phyloP scores from a whole-genome alignment of 2,888 invertebrate genomes.

The Apamea monoglypha region DNA sequence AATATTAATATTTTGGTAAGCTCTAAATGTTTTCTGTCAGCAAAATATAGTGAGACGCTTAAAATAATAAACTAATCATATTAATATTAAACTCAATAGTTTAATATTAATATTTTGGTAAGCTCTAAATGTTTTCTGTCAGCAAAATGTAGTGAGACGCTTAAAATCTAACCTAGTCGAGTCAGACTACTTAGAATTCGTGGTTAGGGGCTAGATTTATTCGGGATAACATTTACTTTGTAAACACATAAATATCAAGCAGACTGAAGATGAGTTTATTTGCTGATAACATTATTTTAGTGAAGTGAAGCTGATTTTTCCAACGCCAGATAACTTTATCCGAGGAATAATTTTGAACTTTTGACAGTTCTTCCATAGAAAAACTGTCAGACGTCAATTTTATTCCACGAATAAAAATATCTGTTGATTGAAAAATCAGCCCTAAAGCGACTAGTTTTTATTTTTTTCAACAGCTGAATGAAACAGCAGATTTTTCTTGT shows the following conservation, averaged over 20 bases:
- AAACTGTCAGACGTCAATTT: no score
- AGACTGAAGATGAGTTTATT: neutral
- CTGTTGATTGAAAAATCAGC: no score
- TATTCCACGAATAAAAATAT: no score
- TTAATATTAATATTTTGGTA: neutral
- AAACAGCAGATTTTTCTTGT: neutral
- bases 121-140: slow-evolving; percentile 6
- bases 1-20: neutral
- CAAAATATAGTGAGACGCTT: neutral
- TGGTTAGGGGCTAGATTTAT: neutral
- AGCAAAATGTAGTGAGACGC: neutral
- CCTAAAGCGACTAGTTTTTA: no score
- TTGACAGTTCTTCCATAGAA: no score
- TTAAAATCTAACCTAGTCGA: neutral
- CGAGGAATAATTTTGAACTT: no score
- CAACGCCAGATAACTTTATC: no score
- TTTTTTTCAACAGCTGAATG: neutral
- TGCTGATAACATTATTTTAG: neutral
- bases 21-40: slow-evolving; percentile 7
- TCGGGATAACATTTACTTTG: neutral
- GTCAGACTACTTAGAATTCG: neutral
- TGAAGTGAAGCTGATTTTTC: no score
- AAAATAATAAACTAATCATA: no score
- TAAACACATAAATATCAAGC: slow-evolving; percentile 8
- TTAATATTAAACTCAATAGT: no score